phyloP scores from a whole-genome alignment of 2,888 invertebrate species.

The Griposia aprilina region DNA sequence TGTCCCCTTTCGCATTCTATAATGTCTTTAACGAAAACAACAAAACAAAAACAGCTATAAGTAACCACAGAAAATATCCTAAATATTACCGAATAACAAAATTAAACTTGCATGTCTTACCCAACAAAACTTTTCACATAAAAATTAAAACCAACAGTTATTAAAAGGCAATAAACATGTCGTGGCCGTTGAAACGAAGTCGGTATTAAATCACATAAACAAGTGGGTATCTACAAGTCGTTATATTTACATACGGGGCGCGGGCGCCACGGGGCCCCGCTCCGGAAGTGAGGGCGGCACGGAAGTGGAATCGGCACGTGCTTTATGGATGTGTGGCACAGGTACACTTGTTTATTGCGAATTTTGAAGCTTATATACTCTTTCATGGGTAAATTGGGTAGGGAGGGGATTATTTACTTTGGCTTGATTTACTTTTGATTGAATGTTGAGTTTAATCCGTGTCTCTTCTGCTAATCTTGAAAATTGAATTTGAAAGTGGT shows the following conservation, averaged over 20 bases:
- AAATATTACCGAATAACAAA: background rate
- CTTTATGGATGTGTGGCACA: slow-evolving; percentile 64
- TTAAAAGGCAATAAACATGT: slow-evolving; percentile 64
- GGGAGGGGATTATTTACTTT: background rate
- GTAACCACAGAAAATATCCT: background rate
- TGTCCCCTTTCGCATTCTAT: background rate
- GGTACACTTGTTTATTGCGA: slow-evolving; percentile 63
- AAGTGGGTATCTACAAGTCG: slow-evolving; percentile 67
- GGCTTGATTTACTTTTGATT: background rate
- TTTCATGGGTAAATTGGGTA: slow-evolving; percentile 31
- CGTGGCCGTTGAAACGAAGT: slow-evolving; percentile 62
- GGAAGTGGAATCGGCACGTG: slow-evolving; percentile 67
- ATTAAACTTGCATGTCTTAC: background rate
- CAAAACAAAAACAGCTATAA: background rate
- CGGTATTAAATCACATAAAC: slow-evolving; percentile 71
- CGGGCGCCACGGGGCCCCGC: slow-evolving; percentile 34
- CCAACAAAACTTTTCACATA: slow-evolving; percentile 32
- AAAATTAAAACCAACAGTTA: slow-evolving; percentile 62
- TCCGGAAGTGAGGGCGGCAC: slow-evolving; percentile 65
- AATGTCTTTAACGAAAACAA: background rate
- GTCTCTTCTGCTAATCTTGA: background rate
- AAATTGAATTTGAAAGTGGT: background rate
- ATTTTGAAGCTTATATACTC: slow-evolving; percentile 55
- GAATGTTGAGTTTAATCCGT: background rate
- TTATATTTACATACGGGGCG: slow-evolving; percentile 71